phyloP scores from a whole-genome alignment of 2,113 vertebrate genomes.

The Rhegmatorhina hoffmannsi region DNA sequence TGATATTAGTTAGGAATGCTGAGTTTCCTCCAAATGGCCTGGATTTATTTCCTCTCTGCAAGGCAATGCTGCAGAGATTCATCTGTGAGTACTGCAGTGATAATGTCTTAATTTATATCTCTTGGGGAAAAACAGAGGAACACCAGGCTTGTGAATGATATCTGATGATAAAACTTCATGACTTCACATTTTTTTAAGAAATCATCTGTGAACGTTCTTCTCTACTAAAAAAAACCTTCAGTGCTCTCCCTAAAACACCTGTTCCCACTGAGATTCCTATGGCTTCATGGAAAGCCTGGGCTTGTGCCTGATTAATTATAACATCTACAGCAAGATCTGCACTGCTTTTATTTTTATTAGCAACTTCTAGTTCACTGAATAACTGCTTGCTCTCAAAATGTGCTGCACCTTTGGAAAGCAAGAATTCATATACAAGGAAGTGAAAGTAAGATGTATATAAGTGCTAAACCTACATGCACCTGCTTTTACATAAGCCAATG shows the following conservation, averaged over 20 bases:
- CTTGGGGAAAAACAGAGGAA: constrained; percentile 1
- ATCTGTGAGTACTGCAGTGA: neutral
- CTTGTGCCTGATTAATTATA: constrained; percentile 12
- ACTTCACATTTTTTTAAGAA: neutral
- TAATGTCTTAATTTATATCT: constrained; percentile 41
- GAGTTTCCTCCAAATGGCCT: neutral
- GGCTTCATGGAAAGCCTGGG: neutral
- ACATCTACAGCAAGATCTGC: neutral
- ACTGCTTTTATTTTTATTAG: neutral
- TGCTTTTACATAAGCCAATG: neutral
- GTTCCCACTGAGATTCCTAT: neutral
- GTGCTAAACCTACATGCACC: neutral
- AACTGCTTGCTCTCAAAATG: neutral
- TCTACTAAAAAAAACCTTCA: neutral
- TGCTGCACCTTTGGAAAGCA: constrained; percentile 5
- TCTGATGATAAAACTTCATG: neutral
- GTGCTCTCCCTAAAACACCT: neutral
- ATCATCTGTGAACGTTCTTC: constrained; percentile 6
- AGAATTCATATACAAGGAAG: neutral
- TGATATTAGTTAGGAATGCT: neutral
- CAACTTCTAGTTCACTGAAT: neutral
- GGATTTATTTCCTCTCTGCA: constrained; percentile 42
- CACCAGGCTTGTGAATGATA: neutral
- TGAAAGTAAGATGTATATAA: neutral
- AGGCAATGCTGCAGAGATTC: constrained; percentile 13